Base-by-base conservation (phyloP, 2,113 vertebrate genomes). In the Prolemur simus region DNA sequence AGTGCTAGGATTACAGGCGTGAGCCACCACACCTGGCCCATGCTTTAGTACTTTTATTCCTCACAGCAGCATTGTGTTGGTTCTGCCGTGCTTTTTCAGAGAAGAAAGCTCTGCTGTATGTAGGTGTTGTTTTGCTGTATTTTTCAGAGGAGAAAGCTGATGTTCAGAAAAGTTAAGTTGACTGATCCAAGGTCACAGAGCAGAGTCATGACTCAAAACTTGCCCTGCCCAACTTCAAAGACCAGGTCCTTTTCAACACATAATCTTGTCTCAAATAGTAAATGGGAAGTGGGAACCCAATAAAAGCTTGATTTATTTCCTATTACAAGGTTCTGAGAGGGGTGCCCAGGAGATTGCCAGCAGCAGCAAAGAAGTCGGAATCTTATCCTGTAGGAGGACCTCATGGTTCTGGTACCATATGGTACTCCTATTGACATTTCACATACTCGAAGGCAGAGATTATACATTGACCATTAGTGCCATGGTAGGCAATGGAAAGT, bases 121-220 rank as follows among this genome's bases (percentile, higher is more conserved):
- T 63, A 66, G 21, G 17, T 27, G 25, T 25, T 83, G 8, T 47
- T 52, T 74, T 73, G 49, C 13, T 58, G 18, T 60, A 78, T 91
- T 73, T 84, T 49, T 90, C 66, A 93, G 52, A 82, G n/a, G 13
- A 91, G n/a, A 73, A 64, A 64, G 10, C 1, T 56, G 39, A 68
- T 80, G 42, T 96, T 97, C 49, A 82, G 63, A 73, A 92, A 76
- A 74, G 49, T 76, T 80, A 83, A 81, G 8, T n/a, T 32, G 29
- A 73, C 39, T 95, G 49, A 95, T 54, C 74, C 49, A 73, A 93
- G 47, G 21, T 89, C 47, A 89, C 39, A 91, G 34, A 73, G 83
- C 47, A 96, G 60, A 91, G 45, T 21, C 37, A 39, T 39, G 60
- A 89, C 9, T 89, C 58, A 87, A 85, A 89, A 27, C 1, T 13